phyloP scores from a whole-genome alignment of 2,113 vertebrate species.

The Halichoerus grypus region DNA sequence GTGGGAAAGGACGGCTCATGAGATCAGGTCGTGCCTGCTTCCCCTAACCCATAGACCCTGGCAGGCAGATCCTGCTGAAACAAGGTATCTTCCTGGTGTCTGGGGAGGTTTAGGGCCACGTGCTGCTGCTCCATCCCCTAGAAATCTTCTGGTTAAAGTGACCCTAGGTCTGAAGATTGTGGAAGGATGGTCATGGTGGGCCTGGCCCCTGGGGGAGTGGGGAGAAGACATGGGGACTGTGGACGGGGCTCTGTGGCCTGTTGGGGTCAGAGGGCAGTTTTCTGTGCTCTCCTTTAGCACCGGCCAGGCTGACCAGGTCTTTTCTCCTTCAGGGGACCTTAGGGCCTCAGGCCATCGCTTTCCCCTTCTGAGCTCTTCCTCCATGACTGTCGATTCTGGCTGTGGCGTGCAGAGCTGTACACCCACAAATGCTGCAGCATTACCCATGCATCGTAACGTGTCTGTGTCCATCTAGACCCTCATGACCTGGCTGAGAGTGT shows the following conservation, averaged over 20 bases:
- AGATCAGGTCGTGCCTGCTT: neutral
- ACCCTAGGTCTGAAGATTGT: neutral
- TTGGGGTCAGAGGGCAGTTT: neutral
- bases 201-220: neutral
- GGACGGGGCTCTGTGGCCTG: neutral
- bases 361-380: neutral
- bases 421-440: constrained; percentile 25
- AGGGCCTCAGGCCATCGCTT: neutral
- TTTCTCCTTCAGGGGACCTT: neutral
- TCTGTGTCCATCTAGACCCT: neutral
- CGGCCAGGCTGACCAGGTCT: neutral
- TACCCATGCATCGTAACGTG: neutral
- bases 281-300: neutral
- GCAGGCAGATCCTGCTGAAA: neutral
- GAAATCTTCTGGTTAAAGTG: neutral
- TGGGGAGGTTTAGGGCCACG: neutral
- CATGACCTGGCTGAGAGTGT: constrained; percentile 16
- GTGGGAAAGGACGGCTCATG: neutral
- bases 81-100: neutral
- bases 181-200: neutral
- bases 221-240: neutral
- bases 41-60: neutral
- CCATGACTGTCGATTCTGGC: neutral
- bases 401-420: neutral
- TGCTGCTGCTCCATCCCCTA: neutral